Evolutionary conservation across 92 coral and sea anemone species (phyloP).

Genomic region (Galaxea fascicularis): DNA sequence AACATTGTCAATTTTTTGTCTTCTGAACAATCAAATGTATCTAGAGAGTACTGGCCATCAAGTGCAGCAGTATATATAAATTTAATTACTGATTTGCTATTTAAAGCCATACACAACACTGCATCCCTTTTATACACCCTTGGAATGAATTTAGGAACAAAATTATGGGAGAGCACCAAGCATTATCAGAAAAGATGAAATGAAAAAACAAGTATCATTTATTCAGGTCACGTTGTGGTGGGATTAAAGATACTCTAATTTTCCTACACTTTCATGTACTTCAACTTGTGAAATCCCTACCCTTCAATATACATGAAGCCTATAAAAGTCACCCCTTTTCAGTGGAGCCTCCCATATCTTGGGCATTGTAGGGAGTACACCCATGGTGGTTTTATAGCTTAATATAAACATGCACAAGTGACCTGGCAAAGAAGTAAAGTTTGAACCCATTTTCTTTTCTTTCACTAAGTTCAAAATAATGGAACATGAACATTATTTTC

Average conservation of each 20-base stretch:
- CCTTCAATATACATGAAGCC: constrained; percentile 12
- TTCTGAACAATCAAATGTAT: not conserved
- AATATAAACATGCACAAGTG: constrained; percentile 2
- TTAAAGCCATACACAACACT: constrained; percentile 3
- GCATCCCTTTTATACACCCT: not conserved
- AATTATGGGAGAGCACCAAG: not conserved
- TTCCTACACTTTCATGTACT: constrained; percentile 11
- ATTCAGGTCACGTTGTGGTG: not conserved
- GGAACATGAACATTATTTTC: not conserved
- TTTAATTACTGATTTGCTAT: not conserved
- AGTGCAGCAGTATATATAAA: not conserved
- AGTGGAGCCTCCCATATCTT: not conserved
- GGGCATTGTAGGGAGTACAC: constrained; percentile 18
- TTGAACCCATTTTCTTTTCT: not conserved
- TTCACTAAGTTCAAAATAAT: not conserved
- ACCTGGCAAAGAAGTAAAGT: not conserved
- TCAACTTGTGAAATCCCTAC: constrained; percentile 24
- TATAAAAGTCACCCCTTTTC: constrained; percentile 10
- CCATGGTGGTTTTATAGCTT: not conserved
- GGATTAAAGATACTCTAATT: constrained; percentile 4
- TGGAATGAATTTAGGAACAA: constrained; percentile 2
- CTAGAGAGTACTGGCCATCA: constrained; percentile 2
- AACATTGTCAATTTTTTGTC: not conserved
- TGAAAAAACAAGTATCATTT: not conserved
- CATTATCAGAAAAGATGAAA: not conserved